Base-by-base conservation (phyloP, 1,140 invertebrate genomes). In the Psix sp. region DNA sequence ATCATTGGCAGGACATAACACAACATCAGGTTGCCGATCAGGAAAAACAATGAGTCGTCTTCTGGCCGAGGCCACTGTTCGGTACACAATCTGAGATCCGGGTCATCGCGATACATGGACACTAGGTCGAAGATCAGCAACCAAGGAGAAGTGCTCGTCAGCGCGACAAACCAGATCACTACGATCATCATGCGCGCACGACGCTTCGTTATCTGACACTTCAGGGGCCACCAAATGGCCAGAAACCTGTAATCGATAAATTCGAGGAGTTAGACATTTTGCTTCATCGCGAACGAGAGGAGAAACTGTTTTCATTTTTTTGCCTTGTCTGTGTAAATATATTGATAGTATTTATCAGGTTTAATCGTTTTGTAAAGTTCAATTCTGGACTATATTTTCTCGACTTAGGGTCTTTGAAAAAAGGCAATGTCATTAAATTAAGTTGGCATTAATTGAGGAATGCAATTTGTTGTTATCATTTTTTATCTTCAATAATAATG, bases 1-100 rank as follows among this genome's bases (percentile, higher is more conserved):
- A 94, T 91, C 90, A 97, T 93, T 0, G 96, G 96, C 5, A 98
- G 86, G n/a, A 97, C 91, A 88, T 98, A 98, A 84, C 95, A 97
- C 70, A 95, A 92, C 18, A 96, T 88, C 16, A 98, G 89, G 78
- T 98, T 96, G 48, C 94, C 96, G 49, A 96, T 90, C 1, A 98
- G 89, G 84, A 97, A 97, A 85, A 96, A 98, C 0, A 95, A 83
- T 18, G 93, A 90, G 49, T 93, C 94, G 79, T 94, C 92, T 42
- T 93, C 87, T 11, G 92, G 90, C 14, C 92, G 91, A 0, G 95
- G 95, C 95, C 95, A 97, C 16, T 92, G 90, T 79, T 96, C 94
- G 38, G 93, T 83, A 85, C 94, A 96, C n/a, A 95, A 88, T 24
- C 90, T 89, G 5, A 92, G 84, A 62, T 92, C 90, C 0, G 92